Percentiles rank a stretch among this genome's conserved stretches.
phyloP scores from a whole-genome alignment of 2,888 invertebrate species.

The Pseudococcus jackbeardsleyi region DNA sequence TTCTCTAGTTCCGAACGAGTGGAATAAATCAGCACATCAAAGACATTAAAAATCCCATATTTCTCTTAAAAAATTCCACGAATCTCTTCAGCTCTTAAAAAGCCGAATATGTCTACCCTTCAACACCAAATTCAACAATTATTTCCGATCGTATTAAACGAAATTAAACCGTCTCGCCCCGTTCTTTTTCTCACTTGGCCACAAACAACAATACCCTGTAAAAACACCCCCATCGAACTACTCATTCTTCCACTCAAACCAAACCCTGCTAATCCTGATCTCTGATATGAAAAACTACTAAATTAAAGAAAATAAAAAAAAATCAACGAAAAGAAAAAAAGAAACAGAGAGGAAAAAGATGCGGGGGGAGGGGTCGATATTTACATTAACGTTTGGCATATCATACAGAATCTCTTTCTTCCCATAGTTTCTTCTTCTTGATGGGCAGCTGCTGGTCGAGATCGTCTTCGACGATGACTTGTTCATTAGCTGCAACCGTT shows the following conservation, averaged over 20 bases:
- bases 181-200: too few relatives aligned
- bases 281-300: not conserved
- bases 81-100: too few relatives aligned
- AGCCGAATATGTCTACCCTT: too few relatives aligned
- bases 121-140: not conserved
- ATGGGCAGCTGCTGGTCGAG: constrained; percentile 48
- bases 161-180: not conserved
- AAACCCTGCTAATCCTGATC: too few relatives aligned
- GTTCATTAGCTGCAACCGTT: constrained; percentile 48
- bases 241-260: too few relatives aligned
- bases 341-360: not conserved
- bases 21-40: too few relatives aligned
- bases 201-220: too few relatives aligned
- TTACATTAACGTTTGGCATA: constrained; percentile 27
- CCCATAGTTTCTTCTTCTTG: constrained; percentile 61
- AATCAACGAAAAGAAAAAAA: not conserved
- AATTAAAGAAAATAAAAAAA: not conserved
- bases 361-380: not conserved
- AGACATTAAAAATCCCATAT: too few relatives aligned
- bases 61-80: too few relatives aligned
- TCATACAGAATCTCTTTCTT: constrained; percentile 61
- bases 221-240: too few relatives aligned
- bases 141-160: not conserved
- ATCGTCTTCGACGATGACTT: constrained; percentile 44
- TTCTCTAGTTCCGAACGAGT: too few relatives aligned